phyloP scores from a whole-genome alignment of 2,888 invertebrate genomes.

The Heteropelma amictum region DNA sequence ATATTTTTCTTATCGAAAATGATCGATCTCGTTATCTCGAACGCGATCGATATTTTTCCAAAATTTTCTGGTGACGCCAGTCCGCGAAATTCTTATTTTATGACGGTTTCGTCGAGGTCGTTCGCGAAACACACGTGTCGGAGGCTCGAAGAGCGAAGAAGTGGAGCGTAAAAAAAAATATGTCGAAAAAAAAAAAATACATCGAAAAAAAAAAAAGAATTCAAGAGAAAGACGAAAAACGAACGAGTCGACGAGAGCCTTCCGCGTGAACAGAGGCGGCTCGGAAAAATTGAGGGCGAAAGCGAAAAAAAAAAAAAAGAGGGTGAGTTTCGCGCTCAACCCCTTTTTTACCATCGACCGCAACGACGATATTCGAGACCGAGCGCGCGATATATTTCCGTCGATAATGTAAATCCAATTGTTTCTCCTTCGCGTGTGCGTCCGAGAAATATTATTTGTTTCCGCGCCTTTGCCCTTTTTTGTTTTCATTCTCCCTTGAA shows the following conservation, averaged over 20 bases:
- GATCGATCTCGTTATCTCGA: too few relatives aligned
- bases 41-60: too few relatives aligned
- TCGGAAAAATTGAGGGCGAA: slow-evolving; percentile 68
- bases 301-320: slow-evolving; percentile 57
- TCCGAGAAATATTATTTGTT: neutral
- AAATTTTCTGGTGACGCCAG: too few relatives aligned
- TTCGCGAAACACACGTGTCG: too few relatives aligned
- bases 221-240: neutral
- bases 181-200: too few relatives aligned
- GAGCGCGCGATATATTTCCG: slow-evolving; percentile 46
- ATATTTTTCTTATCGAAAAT: too few relatives aligned
- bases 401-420: slow-evolving; percentile 57
- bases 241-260: slow-evolving; percentile 46
- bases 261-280: slow-evolving; percentile 57
- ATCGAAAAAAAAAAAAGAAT: slow-evolving; percentile 9
- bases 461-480: neutral
- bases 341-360: too few relatives aligned
- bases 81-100: neutral
- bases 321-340: slow-evolving; percentile 47
- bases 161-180: slow-evolving; percentile 9
- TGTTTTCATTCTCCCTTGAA: neutral
- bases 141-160: neutral
- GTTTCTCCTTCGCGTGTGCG: slow-evolving; percentile 44
- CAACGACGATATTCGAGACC: slow-evolving; percentile 24
- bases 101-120: too few relatives aligned